Evolutionary conservation across 2,113 vertebrate species (phyloP).

Genomic region (Poicephalus meyeri): DNA sequence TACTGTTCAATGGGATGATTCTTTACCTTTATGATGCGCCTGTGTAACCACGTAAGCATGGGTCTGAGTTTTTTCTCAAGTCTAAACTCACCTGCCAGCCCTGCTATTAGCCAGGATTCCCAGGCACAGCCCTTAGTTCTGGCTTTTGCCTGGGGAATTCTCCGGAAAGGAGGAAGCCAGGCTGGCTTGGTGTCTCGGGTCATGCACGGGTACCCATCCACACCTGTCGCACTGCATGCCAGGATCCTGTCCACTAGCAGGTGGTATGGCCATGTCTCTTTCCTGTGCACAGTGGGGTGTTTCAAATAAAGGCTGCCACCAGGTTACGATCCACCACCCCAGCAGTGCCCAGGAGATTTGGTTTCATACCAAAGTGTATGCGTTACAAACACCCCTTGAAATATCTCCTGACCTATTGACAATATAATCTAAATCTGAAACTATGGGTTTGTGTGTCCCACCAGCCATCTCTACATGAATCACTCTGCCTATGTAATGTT

Average conservation of each 20-base stretch:
- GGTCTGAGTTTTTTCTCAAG: background rate
- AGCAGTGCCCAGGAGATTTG: background rate
- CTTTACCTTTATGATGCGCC: background rate
- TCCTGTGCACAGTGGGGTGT: background rate
- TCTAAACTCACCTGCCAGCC: background rate
- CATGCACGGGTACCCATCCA: background rate
- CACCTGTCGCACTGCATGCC: background rate
- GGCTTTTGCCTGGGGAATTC: background rate
- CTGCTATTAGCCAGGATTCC: accelerated
- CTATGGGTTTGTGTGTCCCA: background rate
- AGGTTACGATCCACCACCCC: background rate
- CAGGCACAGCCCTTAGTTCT: accelerated
- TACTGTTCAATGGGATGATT: background rate
- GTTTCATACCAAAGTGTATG: background rate
- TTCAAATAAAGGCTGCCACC: background rate
- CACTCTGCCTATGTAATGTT: background rate
- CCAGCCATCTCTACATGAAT: background rate
- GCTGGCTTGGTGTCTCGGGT: background rate
- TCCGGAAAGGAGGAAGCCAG: background rate
- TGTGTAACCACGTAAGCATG: background rate
- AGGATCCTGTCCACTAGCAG: background rate
- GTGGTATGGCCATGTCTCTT: background rate
- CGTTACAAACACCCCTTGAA: background rate
- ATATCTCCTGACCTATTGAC: background rate
- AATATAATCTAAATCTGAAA: background rate